Percentiles rank a stretch among this genome's conserved stretches.
These are phyloP conservation scores for Hozukius guyotensis DNA, from an alignment of 2,797 vertebrate genomes.

Conservation along the genomic window DNA sequence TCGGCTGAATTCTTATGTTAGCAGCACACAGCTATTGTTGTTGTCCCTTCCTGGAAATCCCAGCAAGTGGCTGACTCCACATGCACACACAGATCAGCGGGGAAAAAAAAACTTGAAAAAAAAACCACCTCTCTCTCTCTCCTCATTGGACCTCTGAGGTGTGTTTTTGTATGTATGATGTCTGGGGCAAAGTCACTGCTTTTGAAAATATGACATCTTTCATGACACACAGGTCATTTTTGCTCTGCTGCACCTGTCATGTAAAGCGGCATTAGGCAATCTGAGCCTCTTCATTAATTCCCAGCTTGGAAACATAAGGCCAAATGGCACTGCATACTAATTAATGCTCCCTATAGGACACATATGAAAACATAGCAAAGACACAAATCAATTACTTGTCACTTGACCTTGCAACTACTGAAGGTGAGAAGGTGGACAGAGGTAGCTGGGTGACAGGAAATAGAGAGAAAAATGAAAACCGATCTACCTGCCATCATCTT, in stretches of 20 bases:
- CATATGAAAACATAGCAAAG: neutral
- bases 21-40: conserved; percentile 63
- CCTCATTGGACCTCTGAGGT: neutral
- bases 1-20: conserved; percentile 53
- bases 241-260: conserved; percentile 65
- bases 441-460: neutral
- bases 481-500: conserved; percentile 95
- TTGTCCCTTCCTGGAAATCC: conserved; percentile 68
- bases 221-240: conserved; percentile 46
- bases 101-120: neutral
- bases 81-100: conserved; percentile 1
- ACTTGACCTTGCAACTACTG: conserved; percentile 1
- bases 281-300: conserved; percentile 49
- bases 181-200: conserved; percentile 4
- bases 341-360: neutral
- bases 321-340: conserved; percentile 41
- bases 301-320: conserved; percentile 50
- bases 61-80: conserved; percentile 28
- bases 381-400: neutral
- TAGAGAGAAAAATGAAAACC: neutral
- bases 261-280: conserved; percentile 38
- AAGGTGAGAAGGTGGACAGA: neutral
- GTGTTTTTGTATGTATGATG: conserved; percentile 12
- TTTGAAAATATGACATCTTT: conserved; percentile 43
- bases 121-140: neutral